A percentile compares a stretch with the other conserved stretches of the same genome.
Evolutionary conservation across 2,113 vertebrate species (phyloP).

Genomic region (Sphyrna mokarran): DNA sequence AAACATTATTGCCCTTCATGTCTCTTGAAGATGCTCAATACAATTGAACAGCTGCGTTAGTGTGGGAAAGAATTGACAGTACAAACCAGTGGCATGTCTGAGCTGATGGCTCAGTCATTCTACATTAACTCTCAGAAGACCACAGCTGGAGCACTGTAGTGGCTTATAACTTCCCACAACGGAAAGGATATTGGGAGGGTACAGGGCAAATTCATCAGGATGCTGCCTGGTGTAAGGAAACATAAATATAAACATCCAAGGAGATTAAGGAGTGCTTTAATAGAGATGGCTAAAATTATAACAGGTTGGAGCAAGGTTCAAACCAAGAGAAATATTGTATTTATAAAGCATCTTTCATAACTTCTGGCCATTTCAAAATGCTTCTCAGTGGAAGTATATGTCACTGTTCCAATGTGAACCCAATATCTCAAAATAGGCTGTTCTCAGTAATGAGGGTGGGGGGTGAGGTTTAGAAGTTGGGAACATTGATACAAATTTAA

Average conservation of each 20-base stretch:
- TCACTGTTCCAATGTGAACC: background rate
- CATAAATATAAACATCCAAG: background rate
- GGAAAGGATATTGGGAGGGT: background rate
- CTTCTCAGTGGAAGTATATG: background rate
- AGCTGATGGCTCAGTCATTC: background rate
- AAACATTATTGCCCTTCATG: slow-evolving; percentile 44
- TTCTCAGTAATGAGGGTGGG: background rate
- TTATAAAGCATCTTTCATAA: background rate
- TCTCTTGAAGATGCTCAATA: background rate
- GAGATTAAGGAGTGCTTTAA: background rate
- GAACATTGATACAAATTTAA: background rate
- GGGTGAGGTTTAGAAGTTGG: background rate
- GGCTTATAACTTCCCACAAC: background rate
- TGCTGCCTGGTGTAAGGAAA: background rate
- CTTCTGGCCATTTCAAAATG: background rate
- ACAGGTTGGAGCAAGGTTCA: background rate
- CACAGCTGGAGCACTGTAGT: background rate
- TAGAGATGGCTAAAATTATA: background rate
- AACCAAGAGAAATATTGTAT: background rate
- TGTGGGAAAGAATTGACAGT: background rate
- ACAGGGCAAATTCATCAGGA: too few species aligned
- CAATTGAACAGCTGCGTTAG: background rate
- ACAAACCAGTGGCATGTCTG: background rate
- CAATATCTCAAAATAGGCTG: background rate
- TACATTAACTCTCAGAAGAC: too few species aligned